Conservation (phyloP, 30 jellyfish, hydroid and myxozoan species). For the Chrysaora quinquecirrha region DNA sequence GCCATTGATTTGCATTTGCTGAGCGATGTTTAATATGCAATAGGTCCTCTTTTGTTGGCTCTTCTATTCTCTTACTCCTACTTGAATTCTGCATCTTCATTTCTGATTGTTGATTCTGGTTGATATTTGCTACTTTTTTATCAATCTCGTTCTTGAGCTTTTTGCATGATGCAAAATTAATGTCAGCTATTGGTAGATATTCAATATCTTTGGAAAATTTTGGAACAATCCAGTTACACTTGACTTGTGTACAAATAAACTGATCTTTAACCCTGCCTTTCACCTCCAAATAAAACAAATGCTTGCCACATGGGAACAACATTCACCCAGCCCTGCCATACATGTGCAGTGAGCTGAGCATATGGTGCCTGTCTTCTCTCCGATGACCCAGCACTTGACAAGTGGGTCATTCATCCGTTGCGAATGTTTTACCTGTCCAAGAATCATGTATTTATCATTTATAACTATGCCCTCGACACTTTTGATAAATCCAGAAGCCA, state of each 20-base stretch:
- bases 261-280: constrained; percentile 21
- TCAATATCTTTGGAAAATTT: constrained; percentile 18
- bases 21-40: constrained; percentile 18
- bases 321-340: constrained; percentile 66
- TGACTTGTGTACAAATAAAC: constrained; percentile 36
- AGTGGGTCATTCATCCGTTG: constrained; percentile 58
- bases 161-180: constrained; percentile 10
- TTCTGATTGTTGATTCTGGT: background rate
- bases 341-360: constrained; percentile 63
- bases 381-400: constrained; percentile 43
- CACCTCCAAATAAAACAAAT: constrained; percentile 42
- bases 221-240: constrained; percentile 50
- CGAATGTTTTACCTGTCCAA: constrained; percentile 44
- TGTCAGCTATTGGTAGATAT: constrained; percentile 14
- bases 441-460: constrained; percentile 3
- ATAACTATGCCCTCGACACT: constrained; percentile 32
- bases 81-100: background rate
- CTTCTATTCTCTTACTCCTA: constrained; percentile 20
- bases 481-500: constrained; percentile 38
- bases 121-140: constrained; percentile 6
- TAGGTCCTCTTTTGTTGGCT: constrained; percentile 23
- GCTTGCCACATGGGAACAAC: constrained; percentile 61
- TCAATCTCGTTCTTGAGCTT: constrained; percentile 36
- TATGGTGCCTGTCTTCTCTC: constrained; percentile 26
- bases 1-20: constrained; percentile 42